Percentiles rank a stretch among this genome's conserved stretches.
phyloP scores from a whole-genome alignment of 2,888 invertebrate genomes.

The Scaptodrosophila latifasciaeformis region DNA sequence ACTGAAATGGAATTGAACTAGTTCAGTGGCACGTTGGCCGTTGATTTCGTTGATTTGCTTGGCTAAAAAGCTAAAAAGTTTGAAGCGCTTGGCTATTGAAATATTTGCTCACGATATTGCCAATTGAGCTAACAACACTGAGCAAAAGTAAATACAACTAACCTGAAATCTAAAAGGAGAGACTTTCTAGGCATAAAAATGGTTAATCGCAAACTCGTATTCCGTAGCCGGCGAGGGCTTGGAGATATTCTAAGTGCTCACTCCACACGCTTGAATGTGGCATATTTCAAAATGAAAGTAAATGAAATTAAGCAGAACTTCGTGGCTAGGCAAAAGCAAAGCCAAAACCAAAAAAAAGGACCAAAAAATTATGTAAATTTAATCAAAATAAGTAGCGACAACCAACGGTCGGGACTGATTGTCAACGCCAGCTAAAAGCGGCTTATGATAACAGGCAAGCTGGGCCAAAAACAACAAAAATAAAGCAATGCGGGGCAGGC shows the following conservation, averaged over 20 bases:
- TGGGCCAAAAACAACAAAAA: conserved; percentile 36
- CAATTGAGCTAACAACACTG: conserved; percentile 55
- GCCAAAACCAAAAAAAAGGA: not conserved
- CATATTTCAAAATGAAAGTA: conserved; percentile 37
- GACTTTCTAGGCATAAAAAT: too few species aligned
- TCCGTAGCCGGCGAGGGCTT: too few species aligned
- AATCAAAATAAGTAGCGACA: conserved; percentile 60
- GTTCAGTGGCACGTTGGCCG: conserved; percentile 26
- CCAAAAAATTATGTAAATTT: conserved; percentile 59
- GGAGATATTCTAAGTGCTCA: too few species aligned
- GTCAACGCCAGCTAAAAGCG: conserved; percentile 54
- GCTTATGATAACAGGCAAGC: conserved; percentile 55
- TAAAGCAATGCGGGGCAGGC: not conserved
- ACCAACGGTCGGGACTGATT: conserved; percentile 57
- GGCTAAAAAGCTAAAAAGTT: conserved; percentile 46
- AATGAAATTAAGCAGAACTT: conserved; percentile 35
- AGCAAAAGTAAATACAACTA: conserved; percentile 44
- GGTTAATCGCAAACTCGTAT: too few species aligned
- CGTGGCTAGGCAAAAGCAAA: conserved; percentile 1
- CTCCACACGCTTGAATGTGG: too few species aligned
- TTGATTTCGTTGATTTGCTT: conserved; percentile 38
- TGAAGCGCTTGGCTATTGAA: conserved; percentile 45
- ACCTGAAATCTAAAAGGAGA: too few species aligned
- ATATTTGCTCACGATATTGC: conserved; percentile 62
- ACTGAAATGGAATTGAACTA: not conserved